Conservation (phyloP, 2,888 invertebrate species). For the Dolomedes plantarius region DNA sequence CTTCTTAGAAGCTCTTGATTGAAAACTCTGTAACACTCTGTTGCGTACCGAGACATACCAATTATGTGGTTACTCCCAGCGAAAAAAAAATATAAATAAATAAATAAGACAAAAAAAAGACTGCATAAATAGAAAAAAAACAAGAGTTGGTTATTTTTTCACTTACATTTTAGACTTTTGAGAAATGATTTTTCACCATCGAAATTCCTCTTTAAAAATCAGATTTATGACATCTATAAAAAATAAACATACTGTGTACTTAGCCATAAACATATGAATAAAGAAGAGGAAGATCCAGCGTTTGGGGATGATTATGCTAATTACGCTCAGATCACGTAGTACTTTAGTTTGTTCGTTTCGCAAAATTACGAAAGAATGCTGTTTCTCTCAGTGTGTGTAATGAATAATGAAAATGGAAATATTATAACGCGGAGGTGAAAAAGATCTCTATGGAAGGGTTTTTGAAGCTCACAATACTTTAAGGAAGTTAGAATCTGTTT, state of each 20-base stretch:
- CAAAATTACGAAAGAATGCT: not conserved
- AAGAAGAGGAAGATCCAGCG: not conserved
- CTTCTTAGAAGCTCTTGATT: slow-evolving; percentile 55
- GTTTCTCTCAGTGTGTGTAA: not conserved
- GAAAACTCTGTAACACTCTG: slow-evolving; percentile 47
- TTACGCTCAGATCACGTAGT: slow-evolving; percentile 6
- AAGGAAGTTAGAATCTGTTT: too few relatives aligned
- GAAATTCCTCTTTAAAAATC: not conserved
- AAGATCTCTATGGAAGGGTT: too few relatives aligned
- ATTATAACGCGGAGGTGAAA: not conserved
- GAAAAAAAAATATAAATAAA: too few relatives aligned
- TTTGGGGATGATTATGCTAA: slow-evolving; percentile 15
- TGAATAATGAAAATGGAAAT: not conserved
- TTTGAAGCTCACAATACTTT: too few relatives aligned
- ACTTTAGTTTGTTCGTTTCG: not conserved
- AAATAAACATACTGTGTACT: not conserved
- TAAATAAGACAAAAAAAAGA: too few relatives aligned
- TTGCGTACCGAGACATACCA: slow-evolving; percentile 41
- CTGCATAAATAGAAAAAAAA: slow-evolving; percentile 34
- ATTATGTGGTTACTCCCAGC: slow-evolving; percentile 50
- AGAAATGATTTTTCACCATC: slow-evolving; percentile 14
- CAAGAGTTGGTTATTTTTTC: slow-evolving; percentile 15
- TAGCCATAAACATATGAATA: slow-evolving; percentile 2
- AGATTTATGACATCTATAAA: not conserved
- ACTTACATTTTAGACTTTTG: not conserved